Base-by-base conservation (phyloP, 1,140 invertebrate species). In the Drosophila miranda region DNA sequence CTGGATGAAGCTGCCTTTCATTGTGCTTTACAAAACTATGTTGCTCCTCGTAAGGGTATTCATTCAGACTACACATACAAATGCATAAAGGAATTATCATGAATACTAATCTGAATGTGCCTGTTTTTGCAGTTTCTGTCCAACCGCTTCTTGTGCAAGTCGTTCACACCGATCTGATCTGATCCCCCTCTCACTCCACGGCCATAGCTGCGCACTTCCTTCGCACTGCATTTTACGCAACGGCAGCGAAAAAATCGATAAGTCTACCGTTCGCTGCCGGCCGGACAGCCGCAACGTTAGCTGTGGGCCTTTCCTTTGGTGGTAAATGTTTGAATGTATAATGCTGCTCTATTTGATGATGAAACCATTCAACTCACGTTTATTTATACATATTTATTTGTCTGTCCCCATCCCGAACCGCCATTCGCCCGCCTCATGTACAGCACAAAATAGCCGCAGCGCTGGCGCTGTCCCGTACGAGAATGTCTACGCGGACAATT, bases 161-260 rank as follows among this genome's bases (percentile, higher is more conserved):
- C 45, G 44, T 50, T 38, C 26, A 6, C 26, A 11, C 52, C n/a
- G 11, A 42, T 46, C 50, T 55, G 43, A 49, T 45, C 21, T 67
- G 34, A 38, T 11, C 21, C 38, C 26, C 28, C 26, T 46, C 42
- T 48, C 48, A 42, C 43, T 44, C 46, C 30, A 67, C 58, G 72
- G 34, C 34, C 34, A 87, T 87, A 83, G 82, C 82, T 78, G 86
- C 83, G 58, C 83, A 87, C 67, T 82, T 87, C 67, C 72, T 87
- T 53, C 82, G 82, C 63, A 82, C 83, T 77, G 82, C 82, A 82
- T 87, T 87, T 88, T 87, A 88, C 67, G 82, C 83, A 88, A 87
- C 82, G 76, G 81, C 81, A 75, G 78, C 75, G 57, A 87, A 74
- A 82, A 87, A 87, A 88, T 88, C 82, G 70, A 87, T 87, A 80